A percentile compares a stretch with the other conserved stretches of the same genome.
Conservation (phyloP, 1,140 invertebrate genomes). For the Anoplophora glabripennis region DNA sequence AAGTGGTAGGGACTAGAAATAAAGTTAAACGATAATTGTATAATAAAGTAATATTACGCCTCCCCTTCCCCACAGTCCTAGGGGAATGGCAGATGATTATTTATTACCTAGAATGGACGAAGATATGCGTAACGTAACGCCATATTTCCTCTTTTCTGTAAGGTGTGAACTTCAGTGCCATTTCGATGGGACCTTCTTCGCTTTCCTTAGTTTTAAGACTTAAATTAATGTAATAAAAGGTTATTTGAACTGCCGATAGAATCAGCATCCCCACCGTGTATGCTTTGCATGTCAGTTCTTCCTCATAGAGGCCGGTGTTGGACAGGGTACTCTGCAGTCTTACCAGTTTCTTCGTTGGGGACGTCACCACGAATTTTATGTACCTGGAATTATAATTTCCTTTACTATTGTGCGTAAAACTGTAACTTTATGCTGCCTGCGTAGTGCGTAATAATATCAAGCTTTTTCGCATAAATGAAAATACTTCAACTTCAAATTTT, state of each 20-base stretch:
- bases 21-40: background rate
- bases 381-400: no score
- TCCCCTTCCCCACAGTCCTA: conserved; percentile 35
- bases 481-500: no score
- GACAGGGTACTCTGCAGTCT: background rate
- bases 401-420: no score
- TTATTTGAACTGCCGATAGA: conserved; percentile 67
- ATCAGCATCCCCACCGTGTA: conserved; percentile 82
- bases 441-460: no score
- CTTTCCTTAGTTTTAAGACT: conserved; percentile 17
- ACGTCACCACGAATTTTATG: no score
- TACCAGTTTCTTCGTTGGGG: no score
- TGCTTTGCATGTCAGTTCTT: conserved; percentile 79
- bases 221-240: conserved; percentile 62
- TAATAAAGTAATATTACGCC: background rate
- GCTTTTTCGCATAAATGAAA: no score
- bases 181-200: conserved; percentile 22
- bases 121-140: conserved; percentile 92
- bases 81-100: no score
- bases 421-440: no score
- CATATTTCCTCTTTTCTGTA: conserved; percentile 72
- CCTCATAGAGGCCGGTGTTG: conserved; percentile 63
- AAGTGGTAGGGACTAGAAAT: conserved; percentile 71
- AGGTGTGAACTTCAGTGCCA: conserved; percentile 13
- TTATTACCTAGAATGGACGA: conserved; percentile 85